phyloP scores from a whole-genome alignment of 1,140 invertebrate species.

The Macrobrachium rosenbergii region DNA sequence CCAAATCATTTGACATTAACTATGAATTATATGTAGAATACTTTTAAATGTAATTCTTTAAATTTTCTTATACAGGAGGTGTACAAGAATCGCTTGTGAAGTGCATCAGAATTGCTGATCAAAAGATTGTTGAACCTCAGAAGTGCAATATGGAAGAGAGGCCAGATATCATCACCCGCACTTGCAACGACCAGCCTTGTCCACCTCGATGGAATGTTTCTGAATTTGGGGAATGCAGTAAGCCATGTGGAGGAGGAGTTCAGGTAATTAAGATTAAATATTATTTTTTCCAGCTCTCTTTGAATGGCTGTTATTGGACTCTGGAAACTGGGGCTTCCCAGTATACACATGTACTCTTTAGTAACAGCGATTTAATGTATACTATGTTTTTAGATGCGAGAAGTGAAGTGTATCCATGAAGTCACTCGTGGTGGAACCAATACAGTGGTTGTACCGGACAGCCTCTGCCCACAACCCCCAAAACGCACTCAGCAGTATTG shows the following conservation, averaged over 20 bases:
- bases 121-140: conserved; percentile 85
- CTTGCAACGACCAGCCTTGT: conserved; percentile 94
- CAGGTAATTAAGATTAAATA: conserved; percentile 71
- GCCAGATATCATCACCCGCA: conserved; percentile 89
- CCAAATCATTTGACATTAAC: no score
- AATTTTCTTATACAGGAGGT: conserved; percentile 67
- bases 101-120: conserved; percentile 88
- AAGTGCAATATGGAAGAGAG: conserved; percentile 86
- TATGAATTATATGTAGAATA: no score
- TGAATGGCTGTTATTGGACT: background rate
- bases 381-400: conserved; percentile 68
- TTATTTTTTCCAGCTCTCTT: no score
- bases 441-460: conserved; percentile 88
- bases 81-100: conserved; percentile 91
- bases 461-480: conserved; percentile 88
- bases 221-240: conserved; percentile 82
- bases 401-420: conserved; percentile 90
- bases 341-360: background rate
- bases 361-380: background rate
- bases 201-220: conserved; percentile 82
- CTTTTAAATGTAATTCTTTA: no score
- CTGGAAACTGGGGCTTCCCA: background rate
- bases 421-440: conserved; percentile 87
- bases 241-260: conserved; percentile 92
- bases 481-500: conserved; percentile 90